Conservation (phyloP, 2,888 invertebrate species). For the Torymus texanus region DNA sequence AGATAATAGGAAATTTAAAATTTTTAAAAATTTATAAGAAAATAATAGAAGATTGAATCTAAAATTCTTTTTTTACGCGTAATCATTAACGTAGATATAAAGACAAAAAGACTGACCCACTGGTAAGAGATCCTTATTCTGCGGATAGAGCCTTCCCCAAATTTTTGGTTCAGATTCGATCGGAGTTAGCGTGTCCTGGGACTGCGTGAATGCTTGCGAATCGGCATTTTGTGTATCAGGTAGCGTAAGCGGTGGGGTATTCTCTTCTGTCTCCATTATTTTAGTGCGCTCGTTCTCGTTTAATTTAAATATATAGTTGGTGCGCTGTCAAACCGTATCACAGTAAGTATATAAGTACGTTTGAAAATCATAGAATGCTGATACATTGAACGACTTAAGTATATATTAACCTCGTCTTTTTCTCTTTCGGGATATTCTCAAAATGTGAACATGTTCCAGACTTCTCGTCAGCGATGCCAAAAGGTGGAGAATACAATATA, state of each 20-base stretch:
- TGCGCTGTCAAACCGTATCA: no score
- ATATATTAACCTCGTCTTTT: no score
- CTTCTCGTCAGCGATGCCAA: no score
- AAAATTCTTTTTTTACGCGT: background rate
- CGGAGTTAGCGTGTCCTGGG: conserved; percentile 59
- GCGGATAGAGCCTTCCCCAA: conserved; percentile 67
- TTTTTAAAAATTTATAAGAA: background rate
- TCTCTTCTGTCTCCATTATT: conserved; percentile 43
- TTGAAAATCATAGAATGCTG: no score
- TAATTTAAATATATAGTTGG: no score
- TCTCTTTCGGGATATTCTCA: no score
- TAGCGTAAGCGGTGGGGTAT: conserved; percentile 56
- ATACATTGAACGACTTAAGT: no score
- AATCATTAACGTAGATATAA: conserved; percentile 17
- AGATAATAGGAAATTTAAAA: background rate
- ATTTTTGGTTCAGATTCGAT: conserved; percentile 46
- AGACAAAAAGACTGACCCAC: conserved; percentile 52
- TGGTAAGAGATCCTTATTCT: conserved; percentile 46
- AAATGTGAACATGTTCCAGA: no score
- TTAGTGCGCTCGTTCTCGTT: background rate
- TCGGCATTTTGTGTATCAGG: conserved; percentile 68
- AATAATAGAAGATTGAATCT: background rate
- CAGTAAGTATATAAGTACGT: no score
- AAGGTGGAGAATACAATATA: no score
- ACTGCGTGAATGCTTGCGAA: conserved; percentile 62